Evolutionary conservation across 2,113 vertebrate species (phyloP), one percentile per base, ranked within the genome.

Genomic region (Seriola quinqueradiata): DNA sequence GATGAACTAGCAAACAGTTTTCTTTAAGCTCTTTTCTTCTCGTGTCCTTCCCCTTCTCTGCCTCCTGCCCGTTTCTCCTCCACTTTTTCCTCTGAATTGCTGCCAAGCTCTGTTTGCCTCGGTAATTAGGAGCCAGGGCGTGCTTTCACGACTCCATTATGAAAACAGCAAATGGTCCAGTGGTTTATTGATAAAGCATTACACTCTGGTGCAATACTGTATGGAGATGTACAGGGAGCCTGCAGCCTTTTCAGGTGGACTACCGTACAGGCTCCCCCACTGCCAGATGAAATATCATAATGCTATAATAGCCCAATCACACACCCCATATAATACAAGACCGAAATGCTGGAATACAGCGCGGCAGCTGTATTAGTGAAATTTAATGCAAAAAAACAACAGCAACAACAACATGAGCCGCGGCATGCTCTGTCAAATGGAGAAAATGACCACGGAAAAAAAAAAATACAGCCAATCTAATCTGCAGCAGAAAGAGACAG

Each of bases 101-200:
- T 92, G 92, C 92, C 92, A 93, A 93, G 87, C 87, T 93, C 82
- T 91, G 93, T 93, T 93, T 95, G 92, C 87, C 88, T 92, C 86
- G 38, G 91, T 95, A 94, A 95, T 95, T 95, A 95, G 94, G 93
- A 95, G 88, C 93, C 91, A 80, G 87, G 88, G 83, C 82, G 66
- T 87, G 92, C 92, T 92, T 95, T 94, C 90, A 92, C 72, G 87
- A 95, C 94, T 95, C 94, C 94, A 95, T 95, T 95, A 95, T 93
- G 92, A 94, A 95, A 95, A 95, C 94, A 94, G 94, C 89, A 89
- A 93, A 95, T 80, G 94, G 85, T 93, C 92, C 93, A 93, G 86
- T 91, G 91, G 93, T 95, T 95, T 95, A 95, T 95, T 95, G 94
- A 95, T 95, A 95, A 95, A 93, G 92, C 93, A 94, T 95, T 95